phyloP scores from a whole-genome alignment of 2,113 vertebrate species.

The Caranx ignobilis region DNA sequence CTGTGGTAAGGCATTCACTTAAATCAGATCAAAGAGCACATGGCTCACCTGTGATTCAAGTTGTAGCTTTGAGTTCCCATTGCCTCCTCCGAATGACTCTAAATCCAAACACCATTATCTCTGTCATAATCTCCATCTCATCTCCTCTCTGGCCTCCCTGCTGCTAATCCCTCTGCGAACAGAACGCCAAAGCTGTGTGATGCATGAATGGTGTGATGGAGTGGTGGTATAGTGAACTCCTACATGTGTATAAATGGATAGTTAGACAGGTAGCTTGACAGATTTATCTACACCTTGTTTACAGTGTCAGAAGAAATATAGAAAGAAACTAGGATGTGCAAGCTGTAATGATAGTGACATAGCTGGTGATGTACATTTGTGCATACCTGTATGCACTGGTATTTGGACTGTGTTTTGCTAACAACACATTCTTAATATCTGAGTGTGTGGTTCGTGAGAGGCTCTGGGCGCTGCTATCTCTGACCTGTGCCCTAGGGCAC shows the following conservation, averaged over 20 bases:
- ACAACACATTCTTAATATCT: constrained; percentile 28
- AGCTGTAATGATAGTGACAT: constrained; percentile 10
- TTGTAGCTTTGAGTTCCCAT: constrained; percentile 48
- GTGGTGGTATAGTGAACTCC: not conserved
- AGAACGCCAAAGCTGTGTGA: constrained; percentile 40
- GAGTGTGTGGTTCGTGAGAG: constrained; percentile 28
- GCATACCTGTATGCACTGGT: constrained; percentile 20
- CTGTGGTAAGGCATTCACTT: constrained; percentile 23
- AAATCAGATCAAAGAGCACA: constrained; percentile 50
- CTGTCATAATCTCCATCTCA: constrained; percentile 76
- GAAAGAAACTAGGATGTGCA: constrained; percentile 20
- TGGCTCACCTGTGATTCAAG: constrained; percentile 69
- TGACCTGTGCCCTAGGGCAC: constrained; percentile 47
- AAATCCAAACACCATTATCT: constrained; percentile 77
- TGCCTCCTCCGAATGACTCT: constrained; percentile 52
- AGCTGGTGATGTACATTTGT: constrained; percentile 1
- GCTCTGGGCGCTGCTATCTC: constrained; percentile 29
- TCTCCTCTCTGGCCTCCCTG: constrained; percentile 62
- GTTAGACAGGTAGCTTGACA: not conserved
- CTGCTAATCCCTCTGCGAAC: constrained; percentile 68
- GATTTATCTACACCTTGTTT: not conserved
- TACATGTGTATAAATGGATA: constrained; percentile 2
- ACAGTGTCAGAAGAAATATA: not conserved
- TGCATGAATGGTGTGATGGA: constrained; percentile 27
- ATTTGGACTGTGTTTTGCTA: constrained; percentile 24